Conservation (phyloP, 2,888 invertebrate species). For the Cheiracanthium punctorium region DNA sequence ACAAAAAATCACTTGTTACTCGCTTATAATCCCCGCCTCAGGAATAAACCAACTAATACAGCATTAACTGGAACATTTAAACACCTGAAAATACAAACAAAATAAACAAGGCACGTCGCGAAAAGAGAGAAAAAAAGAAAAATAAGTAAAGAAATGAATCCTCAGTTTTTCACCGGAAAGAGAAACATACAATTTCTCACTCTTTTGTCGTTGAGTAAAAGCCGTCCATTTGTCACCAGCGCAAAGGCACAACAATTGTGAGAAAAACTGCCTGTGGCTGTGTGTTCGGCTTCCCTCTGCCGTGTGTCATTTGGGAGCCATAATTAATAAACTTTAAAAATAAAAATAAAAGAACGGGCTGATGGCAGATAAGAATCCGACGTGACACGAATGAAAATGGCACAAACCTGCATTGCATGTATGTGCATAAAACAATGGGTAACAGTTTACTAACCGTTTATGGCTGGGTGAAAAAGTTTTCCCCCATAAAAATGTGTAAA, state of each 20-base stretch:
- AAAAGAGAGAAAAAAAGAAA: too few relatives aligned
- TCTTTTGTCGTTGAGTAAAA: neutral
- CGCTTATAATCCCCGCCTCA: too few relatives aligned
- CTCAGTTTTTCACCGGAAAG: neutral
- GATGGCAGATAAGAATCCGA: neutral
- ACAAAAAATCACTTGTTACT: too few relatives aligned
- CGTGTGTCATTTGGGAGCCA: neutral
- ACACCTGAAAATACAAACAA: too few relatives aligned
- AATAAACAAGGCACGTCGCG: too few relatives aligned
- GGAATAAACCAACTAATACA: too few relatives aligned
- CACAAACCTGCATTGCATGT: neutral
- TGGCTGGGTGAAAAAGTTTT: too few relatives aligned
- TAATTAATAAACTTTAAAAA: conserved; percentile 22
- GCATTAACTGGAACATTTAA: too few relatives aligned
- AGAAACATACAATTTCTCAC: neutral
- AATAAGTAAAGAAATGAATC: too few relatives aligned
- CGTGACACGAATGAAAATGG: neutral
- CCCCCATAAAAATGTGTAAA: too few relatives aligned
- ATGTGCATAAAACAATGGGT: neutral
- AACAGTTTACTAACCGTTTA: too few relatives aligned
- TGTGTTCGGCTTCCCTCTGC: neutral
- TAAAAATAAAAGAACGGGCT: neutral
- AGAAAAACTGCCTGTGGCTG: neutral
- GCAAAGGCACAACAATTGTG: too few relatives aligned
- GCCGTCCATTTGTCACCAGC: neutral